Evolutionary conservation across 2,888 invertebrate genomes (phyloP).

Genomic region (Sclerodermus sp.): DNA sequence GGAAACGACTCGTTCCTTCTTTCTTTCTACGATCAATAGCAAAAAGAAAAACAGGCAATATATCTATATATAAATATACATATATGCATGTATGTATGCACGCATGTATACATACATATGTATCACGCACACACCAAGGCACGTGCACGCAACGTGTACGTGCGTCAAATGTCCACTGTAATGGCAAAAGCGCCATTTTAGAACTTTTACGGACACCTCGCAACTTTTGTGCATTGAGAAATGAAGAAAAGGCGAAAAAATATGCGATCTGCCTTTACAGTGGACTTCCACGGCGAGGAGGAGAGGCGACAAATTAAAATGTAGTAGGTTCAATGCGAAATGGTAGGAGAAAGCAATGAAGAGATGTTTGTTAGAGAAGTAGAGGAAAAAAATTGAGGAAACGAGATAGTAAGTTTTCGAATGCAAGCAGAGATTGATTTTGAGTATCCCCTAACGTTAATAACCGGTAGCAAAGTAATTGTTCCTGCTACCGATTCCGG

Average conservation of each 20-base stretch:
- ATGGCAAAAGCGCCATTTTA: background rate
- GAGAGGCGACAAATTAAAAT: conserved; percentile 31
- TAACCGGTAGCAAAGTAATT: conserved; percentile 19
- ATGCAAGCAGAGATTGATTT: too few relatives aligned
- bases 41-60: conserved; percentile 12
- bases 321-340: conserved; percentile 17
- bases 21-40: conserved; percentile 20
- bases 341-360: conserved; percentile 3
- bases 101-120: conserved; percentile 24
- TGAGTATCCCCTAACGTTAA: too few relatives aligned
- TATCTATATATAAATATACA: conserved; percentile 36
- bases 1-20: conserved; percentile 20
- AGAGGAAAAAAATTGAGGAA: conserved; percentile 21
- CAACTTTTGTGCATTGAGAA: too few relatives aligned
- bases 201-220: too few relatives aligned
- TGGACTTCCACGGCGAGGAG: conserved; percentile 18
- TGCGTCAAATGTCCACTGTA: background rate
- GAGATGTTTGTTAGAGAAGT: conserved; percentile 13
- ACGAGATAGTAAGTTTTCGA: conserved; percentile 20
- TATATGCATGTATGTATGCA: conserved; percentile 30
- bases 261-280: conserved; percentile 12
- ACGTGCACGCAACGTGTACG: background rate
- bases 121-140: conserved; percentile 13
- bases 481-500: conserved; percentile 7
- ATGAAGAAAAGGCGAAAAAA: conserved; percentile 13